phyloP scores from a whole-genome alignment of 2,113 vertebrate species.

The Arenaria interpres region DNA sequence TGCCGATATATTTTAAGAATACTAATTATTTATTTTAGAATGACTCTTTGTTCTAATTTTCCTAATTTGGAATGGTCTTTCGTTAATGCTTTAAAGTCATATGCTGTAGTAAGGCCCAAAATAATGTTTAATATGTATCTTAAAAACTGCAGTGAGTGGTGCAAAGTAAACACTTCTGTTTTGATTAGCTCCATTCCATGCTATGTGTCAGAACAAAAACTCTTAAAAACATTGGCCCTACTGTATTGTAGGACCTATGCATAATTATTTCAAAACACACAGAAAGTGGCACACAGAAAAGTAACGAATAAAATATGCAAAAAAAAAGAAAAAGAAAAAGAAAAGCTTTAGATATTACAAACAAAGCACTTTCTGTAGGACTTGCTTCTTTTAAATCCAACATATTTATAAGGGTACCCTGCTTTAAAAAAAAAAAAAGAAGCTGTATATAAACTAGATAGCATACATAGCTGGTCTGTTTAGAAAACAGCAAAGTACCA shows the following conservation, averaged over 20 bases:
- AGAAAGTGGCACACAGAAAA: slow-evolving; percentile 55
- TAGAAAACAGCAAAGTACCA: slow-evolving; percentile 79
- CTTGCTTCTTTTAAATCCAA: slow-evolving; percentile 64
- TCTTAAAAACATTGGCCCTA: slow-evolving; percentile 39
- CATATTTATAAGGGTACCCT: slow-evolving; percentile 65
- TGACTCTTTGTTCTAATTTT: slow-evolving; percentile 39
- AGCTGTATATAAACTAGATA: slow-evolving; percentile 78
- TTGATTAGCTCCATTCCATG: slow-evolving; percentile 49
- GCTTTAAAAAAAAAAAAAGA: slow-evolving; percentile 48
- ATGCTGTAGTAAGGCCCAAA: slow-evolving; percentile 10
- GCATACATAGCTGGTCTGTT: slow-evolving; percentile 76
- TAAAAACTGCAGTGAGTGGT: slow-evolving; percentile 5
- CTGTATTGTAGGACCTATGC: slow-evolving; percentile 34
- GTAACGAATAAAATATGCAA: slow-evolving; percentile 32
- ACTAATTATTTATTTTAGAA: slow-evolving; percentile 44
- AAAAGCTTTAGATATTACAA: slow-evolving; percentile 53
- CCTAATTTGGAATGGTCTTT: slow-evolving; percentile 42
- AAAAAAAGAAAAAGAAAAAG: background rate
- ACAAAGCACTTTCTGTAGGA: slow-evolving; percentile 64
- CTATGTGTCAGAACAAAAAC: slow-evolving; percentile 56
- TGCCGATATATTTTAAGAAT: slow-evolving; percentile 42
- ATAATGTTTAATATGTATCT: slow-evolving; percentile 27
- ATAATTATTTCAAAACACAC: slow-evolving; percentile 66
- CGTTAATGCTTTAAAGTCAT: slow-evolving; percentile 28
- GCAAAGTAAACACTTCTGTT: slow-evolving; percentile 51